These are phyloP conservation scores for Euplexia lucipara DNA, from an alignment of 2,888 invertebrate genomes.

Conservation along the genomic window DNA sequence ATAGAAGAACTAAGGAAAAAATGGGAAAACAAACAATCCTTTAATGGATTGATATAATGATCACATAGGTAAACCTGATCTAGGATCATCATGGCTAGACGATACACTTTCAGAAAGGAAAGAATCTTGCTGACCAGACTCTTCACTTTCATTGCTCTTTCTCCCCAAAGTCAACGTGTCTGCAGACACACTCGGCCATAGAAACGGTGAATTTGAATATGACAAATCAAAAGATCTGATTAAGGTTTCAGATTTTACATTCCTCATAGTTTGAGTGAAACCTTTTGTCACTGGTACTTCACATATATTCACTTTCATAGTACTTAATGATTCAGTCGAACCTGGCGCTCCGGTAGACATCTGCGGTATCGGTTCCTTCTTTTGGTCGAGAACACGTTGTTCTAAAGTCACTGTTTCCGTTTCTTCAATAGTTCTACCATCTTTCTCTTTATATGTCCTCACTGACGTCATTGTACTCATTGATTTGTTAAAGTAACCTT, in stretches of 20 bases:
- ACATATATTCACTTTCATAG: not conserved
- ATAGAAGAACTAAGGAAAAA: no score
- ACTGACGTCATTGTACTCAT: not conserved
- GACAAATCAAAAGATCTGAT: slow-evolving; percentile 12
- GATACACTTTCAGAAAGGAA: slow-evolving; percentile 15
- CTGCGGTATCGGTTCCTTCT: not conserved
- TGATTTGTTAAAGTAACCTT: no score
- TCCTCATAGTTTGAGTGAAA: slow-evolving; percentile 25
- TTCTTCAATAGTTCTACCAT: not conserved
- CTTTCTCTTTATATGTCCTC: not conserved
- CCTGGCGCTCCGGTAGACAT: slow-evolving; percentile 21
- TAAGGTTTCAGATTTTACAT: slow-evolving; percentile 29
- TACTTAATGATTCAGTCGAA: slow-evolving; percentile 17
- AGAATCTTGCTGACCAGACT: slow-evolving; percentile 11
- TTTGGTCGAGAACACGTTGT: slow-evolving; percentile 65
- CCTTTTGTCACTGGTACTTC: slow-evolving; percentile 5
- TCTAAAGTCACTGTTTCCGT: slow-evolving; percentile 63
- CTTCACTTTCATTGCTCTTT: not conserved
- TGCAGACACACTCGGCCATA: slow-evolving; percentile 14
- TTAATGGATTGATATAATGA: not conserved
- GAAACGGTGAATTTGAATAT: not conserved
- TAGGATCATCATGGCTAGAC: not conserved
- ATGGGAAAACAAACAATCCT: not conserved
- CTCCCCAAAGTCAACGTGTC: not conserved
- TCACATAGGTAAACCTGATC: slow-evolving; percentile 8